These are phyloP conservation scores for Clarias platycephalus DNA, from an alignment of 2,797 vertebrate genomes.

Conservation along the genomic window DNA sequence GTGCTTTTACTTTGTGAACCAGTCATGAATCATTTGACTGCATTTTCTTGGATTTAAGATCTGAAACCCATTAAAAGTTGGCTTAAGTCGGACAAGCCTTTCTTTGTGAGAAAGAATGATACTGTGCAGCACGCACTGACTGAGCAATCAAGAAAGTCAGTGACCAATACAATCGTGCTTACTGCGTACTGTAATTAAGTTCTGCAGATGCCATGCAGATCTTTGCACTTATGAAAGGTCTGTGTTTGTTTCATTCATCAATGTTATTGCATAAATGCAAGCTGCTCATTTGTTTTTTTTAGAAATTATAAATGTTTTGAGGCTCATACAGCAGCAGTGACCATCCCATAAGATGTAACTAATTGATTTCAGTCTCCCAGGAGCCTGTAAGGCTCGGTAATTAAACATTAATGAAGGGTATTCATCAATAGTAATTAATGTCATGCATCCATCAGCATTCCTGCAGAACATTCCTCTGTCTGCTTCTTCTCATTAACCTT, in stretches of 20 bases:
- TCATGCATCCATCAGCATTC: slow-evolving; percentile 28
- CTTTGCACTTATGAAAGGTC: not conserved
- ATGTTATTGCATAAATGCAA: not conserved
- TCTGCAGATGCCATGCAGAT: not conserved
- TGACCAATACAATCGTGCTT: slow-evolving; percentile 11
- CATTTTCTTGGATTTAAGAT: slow-evolving; percentile 13
- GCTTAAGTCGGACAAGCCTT: not conserved
- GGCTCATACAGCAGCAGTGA: not conserved
- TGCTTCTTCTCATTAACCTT: slow-evolving; percentile 16
- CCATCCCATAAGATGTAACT: slow-evolving; percentile 1
- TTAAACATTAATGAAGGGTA: not conserved
- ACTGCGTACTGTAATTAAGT: not conserved
- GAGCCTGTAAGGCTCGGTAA: not conserved
- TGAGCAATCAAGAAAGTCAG: slow-evolving; percentile 22
- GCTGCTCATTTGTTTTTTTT: not conserved
- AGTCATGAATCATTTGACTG: slow-evolving; percentile 24
- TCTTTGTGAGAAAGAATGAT: slow-evolving; percentile 25
- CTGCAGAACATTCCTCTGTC: slow-evolving; percentile 9
- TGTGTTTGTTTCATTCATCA: slow-evolving; percentile 11
- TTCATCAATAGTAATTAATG: slow-evolving; percentile 34
- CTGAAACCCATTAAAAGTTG: slow-evolving; percentile 29
- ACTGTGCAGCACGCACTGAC: slow-evolving; percentile 20
- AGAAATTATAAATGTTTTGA: not conserved
- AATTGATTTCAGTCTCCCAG: slow-evolving; percentile 9
- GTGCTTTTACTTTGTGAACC: slow-evolving; percentile 13